Conservation (phyloP, 2,797 vertebrate genomes). For the Chelidonichthys spinosus region DNA sequence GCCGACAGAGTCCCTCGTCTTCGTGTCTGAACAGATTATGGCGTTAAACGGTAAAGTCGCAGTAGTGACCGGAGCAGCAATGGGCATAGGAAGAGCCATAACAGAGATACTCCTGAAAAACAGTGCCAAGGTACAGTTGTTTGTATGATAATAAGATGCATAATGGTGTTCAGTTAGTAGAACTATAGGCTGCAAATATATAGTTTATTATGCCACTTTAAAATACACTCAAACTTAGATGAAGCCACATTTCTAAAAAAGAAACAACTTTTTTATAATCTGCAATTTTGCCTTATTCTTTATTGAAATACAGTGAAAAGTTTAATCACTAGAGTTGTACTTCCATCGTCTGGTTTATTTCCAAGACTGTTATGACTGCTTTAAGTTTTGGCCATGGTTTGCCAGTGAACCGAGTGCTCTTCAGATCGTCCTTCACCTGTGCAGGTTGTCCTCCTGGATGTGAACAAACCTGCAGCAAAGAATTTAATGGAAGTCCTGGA, state of each 20-base stretch:
- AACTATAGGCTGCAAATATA: no score
- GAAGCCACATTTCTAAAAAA: no score
- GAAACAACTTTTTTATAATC: no score
- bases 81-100: conserved; percentile 79
- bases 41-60: conserved; percentile 67
- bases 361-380: no score
- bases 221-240: no score
- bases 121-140: conserved; percentile 77
- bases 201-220: no score
- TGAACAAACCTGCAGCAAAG: conserved; percentile 63
- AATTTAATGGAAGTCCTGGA: conserved; percentile 54
- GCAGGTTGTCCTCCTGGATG: conserved; percentile 80
- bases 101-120: conserved; percentile 75
- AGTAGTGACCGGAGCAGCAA: conserved; percentile 78
- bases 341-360: no score
- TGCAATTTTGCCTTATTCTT: not conserved
- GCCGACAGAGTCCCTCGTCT: rapidly evolving
- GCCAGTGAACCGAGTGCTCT: no score
- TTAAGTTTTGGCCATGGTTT: no score
- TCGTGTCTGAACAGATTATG: conserved; percentile 49
- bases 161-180: no score
- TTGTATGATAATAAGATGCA: no score
- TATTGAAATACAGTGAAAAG: not conserved
- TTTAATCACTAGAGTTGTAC: no score
- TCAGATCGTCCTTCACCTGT: not conserved